These are phyloP conservation scores for Sebastes nivosus DNA, from an alignment of 2,797 vertebrate genomes.

Conservation along the genomic window DNA sequence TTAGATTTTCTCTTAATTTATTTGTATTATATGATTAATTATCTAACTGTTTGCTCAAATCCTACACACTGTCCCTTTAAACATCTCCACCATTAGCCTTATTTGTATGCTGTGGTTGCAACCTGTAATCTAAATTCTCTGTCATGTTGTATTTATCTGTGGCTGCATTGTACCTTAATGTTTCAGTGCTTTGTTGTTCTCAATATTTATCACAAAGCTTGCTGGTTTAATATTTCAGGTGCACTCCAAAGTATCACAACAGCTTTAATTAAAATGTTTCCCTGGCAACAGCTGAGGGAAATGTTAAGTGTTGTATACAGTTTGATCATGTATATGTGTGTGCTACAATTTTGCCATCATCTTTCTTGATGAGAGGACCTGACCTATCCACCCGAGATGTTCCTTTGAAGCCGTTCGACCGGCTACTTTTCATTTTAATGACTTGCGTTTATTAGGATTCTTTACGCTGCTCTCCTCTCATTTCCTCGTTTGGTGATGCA, in stretches of 20 bases:
- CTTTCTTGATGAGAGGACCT: background rate
- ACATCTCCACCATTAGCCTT: background rate
- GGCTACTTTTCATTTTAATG: background rate
- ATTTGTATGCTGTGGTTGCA: background rate
- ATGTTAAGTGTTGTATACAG: background rate
- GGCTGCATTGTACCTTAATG: background rate
- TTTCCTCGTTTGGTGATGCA: background rate
- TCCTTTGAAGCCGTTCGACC: background rate
- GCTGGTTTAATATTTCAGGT: background rate
- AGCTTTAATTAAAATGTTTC: slow-evolving; percentile 38
- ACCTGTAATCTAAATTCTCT: background rate
- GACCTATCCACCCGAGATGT: background rate
- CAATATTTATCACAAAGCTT: background rate
- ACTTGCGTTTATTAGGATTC: background rate
- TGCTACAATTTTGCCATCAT: background rate
- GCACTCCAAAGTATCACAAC: background rate
- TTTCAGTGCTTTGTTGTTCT: background rate
- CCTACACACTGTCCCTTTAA: background rate
- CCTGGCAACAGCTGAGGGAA: slow-evolving; percentile 30
- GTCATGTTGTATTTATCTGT: background rate
- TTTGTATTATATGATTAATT: no score
- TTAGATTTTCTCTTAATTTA: no score
- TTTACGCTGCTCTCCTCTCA: background rate
- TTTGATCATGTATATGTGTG: background rate
- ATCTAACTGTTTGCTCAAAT: no score